A percentile compares a stretch with the other conserved stretches of the same genome.
Evolutionary conservation across 2,888 invertebrate species (phyloP).

Genomic region (Lasioglossum lativentre): DNA sequence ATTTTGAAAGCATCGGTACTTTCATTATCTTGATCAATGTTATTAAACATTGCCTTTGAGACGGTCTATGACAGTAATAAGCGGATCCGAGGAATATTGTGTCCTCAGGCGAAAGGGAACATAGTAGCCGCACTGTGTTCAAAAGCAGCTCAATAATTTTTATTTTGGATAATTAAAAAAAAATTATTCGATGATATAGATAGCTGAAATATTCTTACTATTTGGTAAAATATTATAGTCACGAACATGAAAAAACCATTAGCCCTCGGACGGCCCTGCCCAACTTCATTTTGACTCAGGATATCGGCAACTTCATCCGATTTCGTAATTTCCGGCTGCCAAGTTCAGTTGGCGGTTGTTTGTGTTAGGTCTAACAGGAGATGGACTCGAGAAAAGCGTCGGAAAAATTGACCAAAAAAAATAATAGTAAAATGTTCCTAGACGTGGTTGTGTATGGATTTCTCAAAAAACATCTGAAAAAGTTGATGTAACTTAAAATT

Average conservation of each 20-base stretch:
- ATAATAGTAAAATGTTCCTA: not conserved
- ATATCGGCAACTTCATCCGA: not conserved
- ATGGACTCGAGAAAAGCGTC: not conserved
- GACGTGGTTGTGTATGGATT: too few relatives aligned
- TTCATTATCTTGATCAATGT: not conserved
- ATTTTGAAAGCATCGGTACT: not conserved
- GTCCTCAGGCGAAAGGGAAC: not conserved
- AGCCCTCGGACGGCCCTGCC: not conserved
- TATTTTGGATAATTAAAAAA: too few relatives aligned
- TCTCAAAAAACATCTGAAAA: not conserved
- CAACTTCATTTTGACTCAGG: not conserved
- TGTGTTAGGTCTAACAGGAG: not conserved
- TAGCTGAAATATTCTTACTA: not conserved
- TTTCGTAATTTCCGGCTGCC: constrained; percentile 6
- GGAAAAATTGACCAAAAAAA: not conserved
- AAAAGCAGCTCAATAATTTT: too few relatives aligned
- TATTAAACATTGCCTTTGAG: not conserved
- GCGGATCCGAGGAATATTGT: not conserved
- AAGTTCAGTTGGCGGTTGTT: not conserved
- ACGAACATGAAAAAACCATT: not conserved
- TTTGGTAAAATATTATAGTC: not conserved
- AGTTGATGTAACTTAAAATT: not conserved
- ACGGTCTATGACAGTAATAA: constrained; percentile 11
- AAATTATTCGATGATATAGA: not conserved
- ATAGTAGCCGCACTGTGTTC: too few relatives aligned